Evolutionary conservation across 2,113 vertebrate species (phyloP), one percentile per base, ranked within the genome.

Genomic region (Mormyrus lacerda): DNA sequence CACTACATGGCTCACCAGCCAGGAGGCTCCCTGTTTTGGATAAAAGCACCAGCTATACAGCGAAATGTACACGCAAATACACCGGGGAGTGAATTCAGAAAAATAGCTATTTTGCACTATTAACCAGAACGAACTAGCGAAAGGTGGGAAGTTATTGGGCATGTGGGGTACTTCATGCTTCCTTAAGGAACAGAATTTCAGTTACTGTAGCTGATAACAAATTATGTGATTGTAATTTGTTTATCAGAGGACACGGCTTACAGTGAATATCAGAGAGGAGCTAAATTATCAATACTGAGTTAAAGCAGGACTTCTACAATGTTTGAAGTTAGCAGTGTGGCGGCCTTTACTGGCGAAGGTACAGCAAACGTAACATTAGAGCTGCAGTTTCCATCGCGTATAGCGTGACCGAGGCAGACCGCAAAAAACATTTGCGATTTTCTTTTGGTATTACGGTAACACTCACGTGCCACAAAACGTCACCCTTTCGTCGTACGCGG

Each of bases 91-190:
- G 73, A 79, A 79, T 79, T 79, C 35, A 42, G 31, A 79, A 17
- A 79, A 79, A 79, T 79, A 42, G 35, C 73, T 45, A 84, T 88
- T 83, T 88, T 76, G 42, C 3, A 27, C 47, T 55, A 61, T 87
- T 83, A 45, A 82, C 19, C 15, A 58, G 31, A 47, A 83, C 58
- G 27, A 19, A 84, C 6, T 84, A 58, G 35, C 88, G 24, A n/a
- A 90, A 24, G 27, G 50, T 90, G 87, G 89, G 89, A 90, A 90
- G 89, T 90, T 83, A 79, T n/a, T 87, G 17, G 47, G 69, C 51
- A 87, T 84, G 48, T 88, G 76, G 73, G 89, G 89, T 90, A 90
- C 89, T 90, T 88, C 31, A 39, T 90, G 85, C 89, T 90, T 90
- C 89, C 89, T 88, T 85, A 88, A 65, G 86, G 87, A 90, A 47